Conservation (phyloP, 2,888 invertebrate species). For the Clanis bilineata region DNA sequence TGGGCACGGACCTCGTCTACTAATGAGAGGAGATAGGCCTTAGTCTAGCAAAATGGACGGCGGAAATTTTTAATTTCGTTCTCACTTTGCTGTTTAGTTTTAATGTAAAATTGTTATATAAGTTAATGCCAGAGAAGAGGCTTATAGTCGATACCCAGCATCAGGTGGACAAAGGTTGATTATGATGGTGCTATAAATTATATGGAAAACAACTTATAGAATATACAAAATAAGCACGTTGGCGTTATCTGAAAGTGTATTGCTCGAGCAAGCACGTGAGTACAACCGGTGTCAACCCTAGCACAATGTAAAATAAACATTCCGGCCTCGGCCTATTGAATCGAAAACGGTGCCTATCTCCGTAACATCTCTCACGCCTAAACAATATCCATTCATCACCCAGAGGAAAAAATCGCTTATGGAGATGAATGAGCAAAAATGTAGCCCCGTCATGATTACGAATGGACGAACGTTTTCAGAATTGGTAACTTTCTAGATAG, state of each 20-base stretch:
- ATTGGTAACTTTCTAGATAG: constrained; percentile 21
- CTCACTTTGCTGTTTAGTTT: too few relatives aligned
- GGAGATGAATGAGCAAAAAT: constrained; percentile 42
- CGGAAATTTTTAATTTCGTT: too few relatives aligned
- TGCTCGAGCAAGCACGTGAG: not conserved
- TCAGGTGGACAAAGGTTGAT: too few relatives aligned
- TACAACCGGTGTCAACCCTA: constrained; percentile 6
- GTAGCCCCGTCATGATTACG: constrained; percentile 42
- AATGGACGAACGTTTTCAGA: constrained; percentile 32
- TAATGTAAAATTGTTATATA: too few relatives aligned
- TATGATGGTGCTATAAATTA: too few relatives aligned
- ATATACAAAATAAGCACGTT: not conserved
- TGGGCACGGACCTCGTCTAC: too few relatives aligned
- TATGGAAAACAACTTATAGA: too few relatives aligned
- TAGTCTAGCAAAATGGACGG: too few relatives aligned
- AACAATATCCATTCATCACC: constrained; percentile 54
- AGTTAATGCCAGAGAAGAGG: too few relatives aligned
- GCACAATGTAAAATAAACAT: constrained; percentile 45
- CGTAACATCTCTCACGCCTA: constrained; percentile 43
- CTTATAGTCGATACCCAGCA: too few relatives aligned
- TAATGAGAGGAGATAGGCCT: too few relatives aligned
- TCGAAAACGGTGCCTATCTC: constrained; percentile 34
- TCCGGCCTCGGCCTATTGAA: constrained; percentile 36
- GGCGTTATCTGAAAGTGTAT: not conserved
- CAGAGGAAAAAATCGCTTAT: constrained; percentile 43